These are phyloP conservation scores for Epizoanthus illoricatus DNA, from an alignment of 92 coral and sea anemone genomes.

Conservation along the genomic window DNA sequence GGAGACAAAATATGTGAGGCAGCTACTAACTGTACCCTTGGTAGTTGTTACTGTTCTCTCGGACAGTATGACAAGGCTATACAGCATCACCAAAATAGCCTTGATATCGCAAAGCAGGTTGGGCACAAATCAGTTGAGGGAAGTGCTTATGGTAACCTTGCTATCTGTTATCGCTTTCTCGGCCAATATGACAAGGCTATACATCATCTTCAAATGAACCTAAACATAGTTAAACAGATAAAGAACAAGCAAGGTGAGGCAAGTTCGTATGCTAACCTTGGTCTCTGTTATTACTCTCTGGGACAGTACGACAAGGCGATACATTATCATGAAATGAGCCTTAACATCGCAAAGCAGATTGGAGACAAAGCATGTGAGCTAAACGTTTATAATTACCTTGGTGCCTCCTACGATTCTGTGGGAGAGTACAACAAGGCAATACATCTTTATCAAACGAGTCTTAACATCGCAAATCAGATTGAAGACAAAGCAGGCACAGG, in stretches of 20 bases:
- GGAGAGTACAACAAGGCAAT: conserved; percentile 3
- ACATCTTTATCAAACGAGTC: neutral
- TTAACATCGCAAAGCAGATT: neutral
- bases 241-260: neutral
- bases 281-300: neutral
- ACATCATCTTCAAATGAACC: neutral
- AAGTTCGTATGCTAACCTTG: neutral
- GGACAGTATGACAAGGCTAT: neutral
- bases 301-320: neutral
- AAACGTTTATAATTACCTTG: neutral
- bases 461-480: neutral
- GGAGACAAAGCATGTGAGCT: neutral
- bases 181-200: neutral
- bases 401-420: neutral
- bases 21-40: too few species aligned
- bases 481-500: neutral
- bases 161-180: neutral
- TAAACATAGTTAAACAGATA: neutral
- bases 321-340: neutral
- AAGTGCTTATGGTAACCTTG: neutral
- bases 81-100: neutral
- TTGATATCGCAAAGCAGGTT: neutral
- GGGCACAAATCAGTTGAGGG: neutral
- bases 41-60: too few species aligned
- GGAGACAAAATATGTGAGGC: too few species aligned